Conservation (phyloP, 2,797 vertebrate species). For the Chromobotia macracanthus region DNA sequence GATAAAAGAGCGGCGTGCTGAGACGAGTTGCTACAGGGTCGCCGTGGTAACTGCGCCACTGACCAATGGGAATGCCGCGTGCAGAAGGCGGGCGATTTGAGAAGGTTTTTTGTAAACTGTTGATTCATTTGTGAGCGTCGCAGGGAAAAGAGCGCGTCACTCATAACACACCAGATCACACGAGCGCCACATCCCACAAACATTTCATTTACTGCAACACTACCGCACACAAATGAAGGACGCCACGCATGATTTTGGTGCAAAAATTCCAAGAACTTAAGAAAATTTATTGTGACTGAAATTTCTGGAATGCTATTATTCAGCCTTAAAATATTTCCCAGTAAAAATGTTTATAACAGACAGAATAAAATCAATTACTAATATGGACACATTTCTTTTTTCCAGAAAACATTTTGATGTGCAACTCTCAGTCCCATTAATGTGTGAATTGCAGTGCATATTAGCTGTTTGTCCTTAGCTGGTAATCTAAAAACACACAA, state of each 20-base stretch:
- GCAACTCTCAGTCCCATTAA: neutral
- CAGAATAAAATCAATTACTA: slow-evolving; percentile 4
- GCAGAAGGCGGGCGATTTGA: slow-evolving; percentile 77
- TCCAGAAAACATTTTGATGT: neutral
- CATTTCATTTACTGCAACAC: slow-evolving; percentile 1
- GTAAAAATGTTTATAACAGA: neutral
- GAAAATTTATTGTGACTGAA: slow-evolving; percentile 23
- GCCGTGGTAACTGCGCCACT: slow-evolving; percentile 71
- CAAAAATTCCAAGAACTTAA: neutral
- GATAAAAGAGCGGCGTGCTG: slow-evolving; percentile 68
- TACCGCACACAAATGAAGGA: neutral
- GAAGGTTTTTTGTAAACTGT: slow-evolving; percentile 31
- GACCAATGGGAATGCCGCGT: slow-evolving; percentile 70
- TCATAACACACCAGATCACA: too few species aligned
- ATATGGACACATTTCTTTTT: neutral
- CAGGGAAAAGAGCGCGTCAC: too few species aligned
- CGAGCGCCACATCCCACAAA: neutral
- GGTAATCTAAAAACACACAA: slow-evolving; percentile 81
- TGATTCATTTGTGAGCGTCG: too few species aligned
- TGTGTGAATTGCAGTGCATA: neutral
- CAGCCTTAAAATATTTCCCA: neutral
- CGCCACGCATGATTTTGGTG: neutral
- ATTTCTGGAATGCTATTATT: slow-evolving; percentile 11
- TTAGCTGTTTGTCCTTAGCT: slow-evolving; percentile 85
- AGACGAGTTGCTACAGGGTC: slow-evolving; percentile 72